phyloP scores from a whole-genome alignment of 2,797 vertebrate species.

The Karalla daura region DNA sequence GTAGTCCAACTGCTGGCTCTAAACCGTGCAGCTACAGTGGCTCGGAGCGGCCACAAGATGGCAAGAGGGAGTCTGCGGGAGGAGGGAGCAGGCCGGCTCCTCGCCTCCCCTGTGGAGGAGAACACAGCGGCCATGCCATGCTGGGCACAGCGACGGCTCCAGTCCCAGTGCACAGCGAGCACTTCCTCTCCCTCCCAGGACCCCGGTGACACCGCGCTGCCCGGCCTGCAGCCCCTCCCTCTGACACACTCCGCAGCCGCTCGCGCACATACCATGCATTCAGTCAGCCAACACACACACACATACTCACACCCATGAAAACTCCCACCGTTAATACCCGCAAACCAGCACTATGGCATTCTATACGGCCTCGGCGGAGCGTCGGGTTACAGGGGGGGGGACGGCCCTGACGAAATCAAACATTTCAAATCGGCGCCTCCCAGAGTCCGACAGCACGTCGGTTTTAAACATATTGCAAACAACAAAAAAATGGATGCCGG shows the following conservation, averaged over 20 bases:
- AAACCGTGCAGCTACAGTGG: constrained; percentile 29
- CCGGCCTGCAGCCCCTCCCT: constrained; percentile 74
- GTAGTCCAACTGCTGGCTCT: not conserved
- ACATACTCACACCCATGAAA: constrained; percentile 36
- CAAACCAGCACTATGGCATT: constrained; percentile 35
- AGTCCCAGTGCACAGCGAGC: constrained; percentile 84
- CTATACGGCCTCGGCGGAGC: constrained; percentile 30
- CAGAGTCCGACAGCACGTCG: constrained; percentile 25
- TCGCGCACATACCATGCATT: constrained; percentile 75
- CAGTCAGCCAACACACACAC: constrained; percentile 66
- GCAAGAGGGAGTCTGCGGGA: constrained; percentile 74
- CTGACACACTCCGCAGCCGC: constrained; percentile 67
- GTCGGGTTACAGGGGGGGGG: constrained; percentile 11
- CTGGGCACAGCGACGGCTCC: constrained; percentile 82
- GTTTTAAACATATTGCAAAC: constrained; percentile 26
- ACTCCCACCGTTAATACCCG: constrained; percentile 44
- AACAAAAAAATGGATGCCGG: constrained; percentile 48
- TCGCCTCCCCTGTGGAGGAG: constrained; percentile 64
- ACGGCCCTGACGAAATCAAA: constrained; percentile 21
- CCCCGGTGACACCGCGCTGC: constrained; percentile 80
- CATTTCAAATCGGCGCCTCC: constrained; percentile 24
- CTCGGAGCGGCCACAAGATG: constrained; percentile 75
- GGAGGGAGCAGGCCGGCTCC: constrained; percentile 59
- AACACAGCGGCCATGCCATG: constrained; percentile 81
- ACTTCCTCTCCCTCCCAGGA: constrained; percentile 84